phyloP scores from a whole-genome alignment of 2,113 vertebrate species.

The Hyaena hyaena region DNA sequence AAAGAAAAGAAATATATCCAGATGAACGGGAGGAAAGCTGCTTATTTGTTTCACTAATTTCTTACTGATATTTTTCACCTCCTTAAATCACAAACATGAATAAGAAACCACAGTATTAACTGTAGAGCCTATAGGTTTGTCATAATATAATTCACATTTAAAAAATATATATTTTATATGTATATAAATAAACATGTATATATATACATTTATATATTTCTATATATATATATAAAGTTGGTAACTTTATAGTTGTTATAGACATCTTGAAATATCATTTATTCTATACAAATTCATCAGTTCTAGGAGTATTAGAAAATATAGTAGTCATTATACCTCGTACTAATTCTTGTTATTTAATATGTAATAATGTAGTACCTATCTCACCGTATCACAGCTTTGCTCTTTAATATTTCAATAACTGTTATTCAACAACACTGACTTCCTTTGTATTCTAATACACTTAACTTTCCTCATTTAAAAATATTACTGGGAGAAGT shows the following conservation, averaged over 20 bases:
- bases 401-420: not conserved
- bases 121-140: not conserved
- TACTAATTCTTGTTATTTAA: not conserved
- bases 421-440: not conserved
- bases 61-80: not conserved
- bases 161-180: not conserved
- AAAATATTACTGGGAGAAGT: not conserved
- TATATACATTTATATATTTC: too few species aligned
- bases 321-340: not conserved
- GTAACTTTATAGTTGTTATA: not conserved
- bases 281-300: not conserved
- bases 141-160: not conserved
- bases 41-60: not conserved
- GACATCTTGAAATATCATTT: constrained; percentile 11
- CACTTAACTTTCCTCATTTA: not conserved
- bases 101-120: not conserved
- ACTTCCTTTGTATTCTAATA: not conserved
- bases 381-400: not conserved
- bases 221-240: not conserved
- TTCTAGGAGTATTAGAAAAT: not conserved
- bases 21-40: not conserved
- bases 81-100: not conserved
- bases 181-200: too few species aligned
- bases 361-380: not conserved
- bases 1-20: not conserved